Conservation (phyloP, 2,888 invertebrate genomes). For the Luffia ferchaultella region DNA sequence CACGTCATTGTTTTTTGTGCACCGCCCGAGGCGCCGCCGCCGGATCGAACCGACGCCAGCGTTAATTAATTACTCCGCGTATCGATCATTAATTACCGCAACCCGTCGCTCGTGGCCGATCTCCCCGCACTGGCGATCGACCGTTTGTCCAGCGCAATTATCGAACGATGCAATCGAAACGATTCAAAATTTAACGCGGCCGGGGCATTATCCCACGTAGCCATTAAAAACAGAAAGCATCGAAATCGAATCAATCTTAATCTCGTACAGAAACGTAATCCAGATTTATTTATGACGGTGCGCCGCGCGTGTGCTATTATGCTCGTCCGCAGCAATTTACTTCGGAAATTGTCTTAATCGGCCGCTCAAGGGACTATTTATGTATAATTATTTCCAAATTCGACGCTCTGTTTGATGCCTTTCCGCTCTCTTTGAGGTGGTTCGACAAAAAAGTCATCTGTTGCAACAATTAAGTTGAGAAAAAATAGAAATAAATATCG, state of each 20-base stretch:
- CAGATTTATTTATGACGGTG: slow-evolving; percentile 65
- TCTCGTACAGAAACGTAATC: slow-evolving; percentile 64
- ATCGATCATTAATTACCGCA: slow-evolving; percentile 63
- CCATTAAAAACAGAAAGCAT: slow-evolving; percentile 61
- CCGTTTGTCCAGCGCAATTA: slow-evolving; percentile 63
- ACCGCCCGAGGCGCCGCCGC: slow-evolving; percentile 43
- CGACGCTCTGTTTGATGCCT: slow-evolving; percentile 65
- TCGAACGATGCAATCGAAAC: slow-evolving; percentile 51
- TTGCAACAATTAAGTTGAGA: slow-evolving; percentile 62
- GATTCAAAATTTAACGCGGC: slow-evolving; percentile 57
- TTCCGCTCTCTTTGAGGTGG: slow-evolving; percentile 65
- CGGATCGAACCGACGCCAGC: slow-evolving; percentile 35
- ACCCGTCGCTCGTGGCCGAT: slow-evolving; percentile 44
- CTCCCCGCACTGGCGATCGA: slow-evolving; percentile 47
- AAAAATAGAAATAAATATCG: slow-evolving; percentile 66
- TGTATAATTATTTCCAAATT: slow-evolving; percentile 68
- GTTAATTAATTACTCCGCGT: slow-evolving; percentile 65
- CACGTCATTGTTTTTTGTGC: slow-evolving; percentile 65
- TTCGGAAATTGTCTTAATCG: slow-evolving; percentile 67
- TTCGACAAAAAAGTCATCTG: slow-evolving; percentile 67
- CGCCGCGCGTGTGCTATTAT: slow-evolving; percentile 62
- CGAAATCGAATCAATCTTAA: slow-evolving; percentile 65
- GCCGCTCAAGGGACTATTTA: slow-evolving; percentile 68
- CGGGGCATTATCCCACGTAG: slow-evolving; percentile 46
- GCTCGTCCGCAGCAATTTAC: slow-evolving; percentile 66